phyloP scores from a whole-genome alignment of 2,113 vertebrate species.

The Takifugu bimaculatus region DNA sequence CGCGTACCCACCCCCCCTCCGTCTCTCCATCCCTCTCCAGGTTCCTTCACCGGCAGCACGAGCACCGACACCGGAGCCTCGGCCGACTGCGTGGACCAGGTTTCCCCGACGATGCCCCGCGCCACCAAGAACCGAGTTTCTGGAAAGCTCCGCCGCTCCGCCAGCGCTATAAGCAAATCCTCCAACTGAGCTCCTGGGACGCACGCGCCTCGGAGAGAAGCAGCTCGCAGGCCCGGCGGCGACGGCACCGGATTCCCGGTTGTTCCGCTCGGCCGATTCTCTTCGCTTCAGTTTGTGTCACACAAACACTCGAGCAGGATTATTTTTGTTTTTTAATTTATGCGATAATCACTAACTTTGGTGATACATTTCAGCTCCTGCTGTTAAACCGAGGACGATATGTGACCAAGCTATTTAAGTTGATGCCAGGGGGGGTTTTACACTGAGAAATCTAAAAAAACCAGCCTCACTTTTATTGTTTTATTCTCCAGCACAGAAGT shows the following conservation, averaged over 20 bases:
- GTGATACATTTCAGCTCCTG: slow-evolving; percentile 54
- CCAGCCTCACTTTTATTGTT: slow-evolving; percentile 25
- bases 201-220: slow-evolving; percentile 47
- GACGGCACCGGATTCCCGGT: slow-evolving; percentile 45
- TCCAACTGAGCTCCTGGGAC: slow-evolving; percentile 64
- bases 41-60: slow-evolving; percentile 75
- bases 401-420: slow-evolving; percentile 50
- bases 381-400: slow-evolving; percentile 23
- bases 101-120: slow-evolving; percentile 68
- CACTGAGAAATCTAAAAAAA: slow-evolving; percentile 12
- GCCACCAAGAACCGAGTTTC: slow-evolving; percentile 73
- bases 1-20: slow-evolving; percentile 12
- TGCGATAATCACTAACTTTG: slow-evolving; percentile 42
- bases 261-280: background rate
- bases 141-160: slow-evolving; percentile 70
- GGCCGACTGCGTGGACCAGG: slow-evolving; percentile 61
- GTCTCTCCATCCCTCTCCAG: slow-evolving; percentile 63
- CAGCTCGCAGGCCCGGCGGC: slow-evolving; percentile 43
- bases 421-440: slow-evolving; percentile 25
- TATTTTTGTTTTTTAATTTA: slow-evolving; percentile 54
- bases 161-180: slow-evolving; percentile 78
- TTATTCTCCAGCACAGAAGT: slow-evolving; percentile 9
- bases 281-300: slow-evolving; percentile 28
- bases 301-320: slow-evolving; percentile 51
- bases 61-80: slow-evolving; percentile 67